These are phyloP conservation scores for Nezara viridula DNA, from an alignment of 2,888 invertebrate species.

Conservation along the genomic window DNA sequence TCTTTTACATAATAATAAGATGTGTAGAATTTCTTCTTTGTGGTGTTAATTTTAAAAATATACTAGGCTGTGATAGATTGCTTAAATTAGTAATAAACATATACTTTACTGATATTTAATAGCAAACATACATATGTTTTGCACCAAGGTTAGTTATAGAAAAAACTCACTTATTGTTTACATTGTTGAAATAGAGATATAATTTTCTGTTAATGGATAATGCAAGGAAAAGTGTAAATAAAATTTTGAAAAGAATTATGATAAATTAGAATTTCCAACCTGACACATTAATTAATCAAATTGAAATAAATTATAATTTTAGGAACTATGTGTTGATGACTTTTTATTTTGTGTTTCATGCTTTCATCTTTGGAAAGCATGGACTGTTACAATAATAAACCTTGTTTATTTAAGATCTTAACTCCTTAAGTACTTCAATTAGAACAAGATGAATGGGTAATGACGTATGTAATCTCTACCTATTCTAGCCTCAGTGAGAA, in stretches of 20 bases:
- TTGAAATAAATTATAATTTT: too few relatives aligned
- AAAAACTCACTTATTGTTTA: constrained; percentile 3
- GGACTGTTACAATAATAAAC: too few relatives aligned
- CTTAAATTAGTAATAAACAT: not conserved
- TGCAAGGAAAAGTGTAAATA: constrained; percentile 1
- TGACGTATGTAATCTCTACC: too few relatives aligned
- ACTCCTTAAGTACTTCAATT: too few relatives aligned
- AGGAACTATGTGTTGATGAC: too few relatives aligned
- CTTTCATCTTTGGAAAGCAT: too few relatives aligned
- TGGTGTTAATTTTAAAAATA: constrained; percentile 8
- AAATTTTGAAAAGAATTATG: not conserved
- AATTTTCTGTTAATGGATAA: not conserved
- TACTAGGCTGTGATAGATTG: constrained; percentile 37
- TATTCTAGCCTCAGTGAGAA: too few relatives aligned
- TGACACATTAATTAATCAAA: not conserved
- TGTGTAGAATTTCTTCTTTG: not conserved
- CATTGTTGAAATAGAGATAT: not conserved
- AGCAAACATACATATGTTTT: not conserved
- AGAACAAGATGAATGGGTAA: too few relatives aligned
- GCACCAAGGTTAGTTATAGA: not conserved
- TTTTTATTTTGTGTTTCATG: too few relatives aligned
- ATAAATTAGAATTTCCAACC: not conserved
- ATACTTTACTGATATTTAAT: not conserved
- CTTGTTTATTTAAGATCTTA: too few relatives aligned
- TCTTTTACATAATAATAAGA: not conserved